A percentile compares a stretch with the other conserved stretches of the same genome.
These are phyloP conservation scores for Leptoclinus maculatus DNA, from an alignment of 2,797 vertebrate species.

Conservation along the genomic window DNA sequence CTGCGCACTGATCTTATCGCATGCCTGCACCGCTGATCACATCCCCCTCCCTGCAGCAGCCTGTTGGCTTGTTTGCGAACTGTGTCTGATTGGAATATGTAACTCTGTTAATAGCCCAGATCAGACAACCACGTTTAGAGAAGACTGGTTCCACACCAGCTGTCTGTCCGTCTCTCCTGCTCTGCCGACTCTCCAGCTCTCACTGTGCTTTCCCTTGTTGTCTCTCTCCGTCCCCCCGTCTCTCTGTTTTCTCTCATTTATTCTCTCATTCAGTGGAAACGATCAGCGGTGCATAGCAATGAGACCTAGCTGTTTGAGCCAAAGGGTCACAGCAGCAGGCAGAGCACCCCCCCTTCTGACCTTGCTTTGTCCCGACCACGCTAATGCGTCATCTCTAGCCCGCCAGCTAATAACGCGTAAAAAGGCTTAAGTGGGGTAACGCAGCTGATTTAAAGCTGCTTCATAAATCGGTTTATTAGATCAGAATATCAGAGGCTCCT, in stretches of 20 bases:
- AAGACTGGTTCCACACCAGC: slow-evolving; percentile 49
- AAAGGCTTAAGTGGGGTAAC: slow-evolving; percentile 53
- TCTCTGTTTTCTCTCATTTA: slow-evolving; percentile 53
- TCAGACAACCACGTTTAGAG: slow-evolving; percentile 63
- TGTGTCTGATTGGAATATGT: slow-evolving; percentile 68
- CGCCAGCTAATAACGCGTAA: slow-evolving; percentile 61
- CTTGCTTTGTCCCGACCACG: slow-evolving; percentile 55
- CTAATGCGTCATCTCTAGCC: slow-evolving; percentile 53
- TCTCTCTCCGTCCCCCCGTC: slow-evolving; percentile 22
- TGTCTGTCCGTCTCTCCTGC: slow-evolving; percentile 27
- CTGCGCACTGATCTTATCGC: slow-evolving; percentile 68
- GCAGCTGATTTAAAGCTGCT: slow-evolving; percentile 56
- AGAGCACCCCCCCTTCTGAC: slow-evolving; percentile 43
- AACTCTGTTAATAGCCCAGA: slow-evolving; percentile 68
- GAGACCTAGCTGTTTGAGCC: slow-evolving; percentile 59
- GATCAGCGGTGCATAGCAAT: slow-evolving; percentile 67
- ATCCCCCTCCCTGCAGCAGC: slow-evolving; percentile 6
- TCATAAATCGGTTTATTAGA: slow-evolving; percentile 66
- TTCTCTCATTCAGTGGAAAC: slow-evolving; percentile 46
- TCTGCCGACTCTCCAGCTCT: slow-evolving; percentile 46
- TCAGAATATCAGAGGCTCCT: slow-evolving; percentile 26
- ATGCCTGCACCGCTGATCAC: slow-evolving; percentile 41
- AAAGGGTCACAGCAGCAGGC: slow-evolving; percentile 52
- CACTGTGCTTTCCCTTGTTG: neutral
- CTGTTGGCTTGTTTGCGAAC: slow-evolving; percentile 59